phyloP scores from a whole-genome alignment of 2,113 vertebrate genomes.

The Salvelinus fontinalis region DNA sequence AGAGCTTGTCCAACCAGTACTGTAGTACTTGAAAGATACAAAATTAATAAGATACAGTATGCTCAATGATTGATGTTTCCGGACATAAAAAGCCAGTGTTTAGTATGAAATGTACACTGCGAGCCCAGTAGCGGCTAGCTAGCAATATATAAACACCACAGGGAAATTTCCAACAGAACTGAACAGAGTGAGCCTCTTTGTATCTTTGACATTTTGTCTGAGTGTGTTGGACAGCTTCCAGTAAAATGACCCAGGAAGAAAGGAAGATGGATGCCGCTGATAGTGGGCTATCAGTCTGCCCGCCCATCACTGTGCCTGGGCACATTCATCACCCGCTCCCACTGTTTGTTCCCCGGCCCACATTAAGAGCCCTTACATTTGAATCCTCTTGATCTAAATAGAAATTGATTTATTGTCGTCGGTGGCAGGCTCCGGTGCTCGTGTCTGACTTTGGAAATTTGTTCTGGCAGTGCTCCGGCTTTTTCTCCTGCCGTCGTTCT shows the following conservation, averaged over 20 bases:
- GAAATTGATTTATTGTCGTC: slow-evolving; percentile 57
- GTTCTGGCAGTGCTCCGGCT: not conserved
- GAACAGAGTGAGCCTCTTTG: slow-evolving; percentile 23
- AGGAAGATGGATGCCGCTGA: slow-evolving; percentile 54
- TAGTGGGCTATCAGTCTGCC: slow-evolving; percentile 47
- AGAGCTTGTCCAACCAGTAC: too few species aligned
- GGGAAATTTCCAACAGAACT: not conserved
- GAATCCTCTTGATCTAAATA: slow-evolving; percentile 58
- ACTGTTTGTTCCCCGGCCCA: slow-evolving; percentile 45
- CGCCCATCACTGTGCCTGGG: slow-evolving; percentile 37
- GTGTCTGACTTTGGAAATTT: slow-evolving; percentile 31
- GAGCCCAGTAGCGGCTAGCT: too few species aligned
- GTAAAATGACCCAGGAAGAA: slow-evolving; percentile 28
- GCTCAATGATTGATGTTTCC: too few species aligned
- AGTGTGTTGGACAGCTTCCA: slow-evolving; percentile 38
- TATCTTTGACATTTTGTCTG: slow-evolving; percentile 33
- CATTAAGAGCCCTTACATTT: slow-evolving; percentile 48
- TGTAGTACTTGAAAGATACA: not conserved
- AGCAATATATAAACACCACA: too few species aligned
- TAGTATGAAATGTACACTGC: too few species aligned
- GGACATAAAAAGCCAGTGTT: too few species aligned
- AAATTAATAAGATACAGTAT: too few species aligned
- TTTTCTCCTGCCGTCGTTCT: not conserved
- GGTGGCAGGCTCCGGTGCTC: slow-evolving; percentile 23
- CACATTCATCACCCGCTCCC: slow-evolving; percentile 47